Percentiles rank a stretch among this genome's conserved stretches.
These are phyloP conservation scores for Vimba vimba DNA, from an alignment of 2,113 vertebrate species.

Conservation along the genomic window DNA sequence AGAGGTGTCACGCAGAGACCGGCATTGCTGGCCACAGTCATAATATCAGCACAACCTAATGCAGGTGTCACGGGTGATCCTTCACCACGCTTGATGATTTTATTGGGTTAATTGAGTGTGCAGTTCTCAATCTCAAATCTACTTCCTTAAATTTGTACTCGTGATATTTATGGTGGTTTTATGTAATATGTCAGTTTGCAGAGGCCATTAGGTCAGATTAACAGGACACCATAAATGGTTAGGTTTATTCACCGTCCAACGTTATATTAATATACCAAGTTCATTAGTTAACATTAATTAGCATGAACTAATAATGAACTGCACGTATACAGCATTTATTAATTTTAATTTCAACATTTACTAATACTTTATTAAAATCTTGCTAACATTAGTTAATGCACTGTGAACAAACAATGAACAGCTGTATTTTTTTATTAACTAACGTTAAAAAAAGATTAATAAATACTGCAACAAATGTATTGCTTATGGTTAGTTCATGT, in stretches of 20 bases:
- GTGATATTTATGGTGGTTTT: background rate
- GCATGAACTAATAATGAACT: no score
- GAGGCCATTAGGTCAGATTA: background rate
- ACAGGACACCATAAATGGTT: background rate
- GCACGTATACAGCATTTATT: no score
- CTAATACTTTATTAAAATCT: no score
- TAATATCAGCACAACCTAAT: background rate
- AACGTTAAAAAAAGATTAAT: no score
- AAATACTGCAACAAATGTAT: no score
- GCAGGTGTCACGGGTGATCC: background rate
- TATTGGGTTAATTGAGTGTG: background rate
- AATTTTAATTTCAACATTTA: no score
- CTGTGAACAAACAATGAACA: no score
- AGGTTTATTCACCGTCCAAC: background rate
- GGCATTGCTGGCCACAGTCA: background rate
- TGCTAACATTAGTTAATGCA: no score
- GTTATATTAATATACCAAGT: background rate
- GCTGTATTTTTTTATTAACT: no score
- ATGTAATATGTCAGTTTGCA: background rate
- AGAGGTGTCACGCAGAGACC: background rate
- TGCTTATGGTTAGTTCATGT: no score
- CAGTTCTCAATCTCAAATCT: background rate
- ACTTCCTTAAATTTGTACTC: background rate
- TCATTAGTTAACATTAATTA: no score
- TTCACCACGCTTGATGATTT: background rate